Conservation (phyloP, 2,888 invertebrate genomes). For the Drosophila limbata region DNA sequence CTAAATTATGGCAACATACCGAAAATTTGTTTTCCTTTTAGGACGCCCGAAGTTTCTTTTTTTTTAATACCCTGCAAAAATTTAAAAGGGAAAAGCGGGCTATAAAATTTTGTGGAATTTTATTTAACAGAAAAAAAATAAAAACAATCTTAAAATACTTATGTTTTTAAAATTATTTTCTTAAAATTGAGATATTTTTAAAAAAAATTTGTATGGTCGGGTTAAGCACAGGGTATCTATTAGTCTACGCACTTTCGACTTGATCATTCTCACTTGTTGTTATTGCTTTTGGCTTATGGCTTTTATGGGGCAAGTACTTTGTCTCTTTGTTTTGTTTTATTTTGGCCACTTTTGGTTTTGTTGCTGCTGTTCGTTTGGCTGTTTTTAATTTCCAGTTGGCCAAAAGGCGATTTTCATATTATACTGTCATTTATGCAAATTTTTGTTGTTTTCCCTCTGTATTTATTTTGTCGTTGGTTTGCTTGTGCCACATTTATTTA, state of each 20-base stretch:
- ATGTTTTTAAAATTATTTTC: background rate
- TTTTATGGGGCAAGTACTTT: constrained; percentile 47
- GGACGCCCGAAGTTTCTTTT: constrained; percentile 12
- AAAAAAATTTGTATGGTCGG: too few species aligned
- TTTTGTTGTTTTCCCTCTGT: background rate
- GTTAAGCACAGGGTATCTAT: background rate
- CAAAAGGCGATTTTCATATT: constrained; percentile 21
- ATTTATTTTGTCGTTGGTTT: constrained; percentile 7
- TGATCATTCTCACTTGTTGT: background rate
- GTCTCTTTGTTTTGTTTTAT: constrained; percentile 34
- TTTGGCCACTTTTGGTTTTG: constrained; percentile 30
- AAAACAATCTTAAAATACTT: background rate
- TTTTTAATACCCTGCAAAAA: constrained; percentile 4
- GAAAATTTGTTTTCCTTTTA: constrained; percentile 63
- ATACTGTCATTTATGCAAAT: constrained; percentile 27
- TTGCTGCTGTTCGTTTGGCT: constrained; percentile 20
- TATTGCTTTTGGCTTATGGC: constrained; percentile 24
- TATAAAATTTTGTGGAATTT: background rate
- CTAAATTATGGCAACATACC: constrained; percentile 70
- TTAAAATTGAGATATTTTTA: too few species aligned
- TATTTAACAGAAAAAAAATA: background rate
- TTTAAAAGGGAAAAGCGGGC: background rate
- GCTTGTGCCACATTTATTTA: constrained; percentile 25
- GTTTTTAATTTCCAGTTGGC: constrained; percentile 31
- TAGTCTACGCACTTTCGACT: background rate